Evolutionary conservation across 2,113 vertebrate genomes (phyloP).

Genomic region (Phylloscopus trochilus): DNA sequence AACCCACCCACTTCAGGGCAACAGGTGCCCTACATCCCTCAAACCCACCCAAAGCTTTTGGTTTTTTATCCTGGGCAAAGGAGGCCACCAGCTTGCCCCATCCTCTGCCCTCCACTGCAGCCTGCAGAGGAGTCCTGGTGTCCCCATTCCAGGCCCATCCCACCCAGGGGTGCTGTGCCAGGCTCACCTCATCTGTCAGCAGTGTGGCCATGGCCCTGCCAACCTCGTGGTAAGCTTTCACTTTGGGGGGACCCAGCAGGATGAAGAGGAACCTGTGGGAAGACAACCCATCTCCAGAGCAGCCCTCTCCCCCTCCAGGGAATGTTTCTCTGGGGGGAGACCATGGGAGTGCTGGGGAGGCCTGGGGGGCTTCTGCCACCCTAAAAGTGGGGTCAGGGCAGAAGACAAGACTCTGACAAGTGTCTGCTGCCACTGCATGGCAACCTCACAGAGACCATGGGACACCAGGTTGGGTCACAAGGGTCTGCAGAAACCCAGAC

Average conservation of each 20-base stretch:
- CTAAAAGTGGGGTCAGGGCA: accelerated
- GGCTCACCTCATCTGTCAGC: constrained; percentile 75
- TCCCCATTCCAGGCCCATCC: neutral
- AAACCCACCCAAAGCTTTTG: neutral
- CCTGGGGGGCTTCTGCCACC: neutral
- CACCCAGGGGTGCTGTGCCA: neutral
- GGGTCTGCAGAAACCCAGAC: neutral
- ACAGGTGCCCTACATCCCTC: neutral
- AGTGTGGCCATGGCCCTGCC: constrained; percentile 76
- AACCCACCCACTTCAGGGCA: neutral
- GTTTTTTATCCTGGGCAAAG: neutral
- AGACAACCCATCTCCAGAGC: neutral
- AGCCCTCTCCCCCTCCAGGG: accelerated
- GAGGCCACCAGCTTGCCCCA: neutral
- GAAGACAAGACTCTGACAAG: neutral
- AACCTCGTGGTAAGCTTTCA: constrained; percentile 70
- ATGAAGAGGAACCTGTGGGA: constrained; percentile 78
- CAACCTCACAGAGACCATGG: neutral
- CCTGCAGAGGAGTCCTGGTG: neutral
- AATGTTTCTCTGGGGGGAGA: neutral
- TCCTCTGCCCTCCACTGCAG: neutral
- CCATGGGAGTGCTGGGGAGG: too few relatives aligned
- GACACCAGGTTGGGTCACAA: neutral
- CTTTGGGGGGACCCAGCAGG: constrained; percentile 69
- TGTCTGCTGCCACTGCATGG: neutral